Percentiles rank a stretch among this genome's conserved stretches.
Conservation (phyloP, 2,888 invertebrate genomes). For the Patella ulyssiponensis region DNA sequence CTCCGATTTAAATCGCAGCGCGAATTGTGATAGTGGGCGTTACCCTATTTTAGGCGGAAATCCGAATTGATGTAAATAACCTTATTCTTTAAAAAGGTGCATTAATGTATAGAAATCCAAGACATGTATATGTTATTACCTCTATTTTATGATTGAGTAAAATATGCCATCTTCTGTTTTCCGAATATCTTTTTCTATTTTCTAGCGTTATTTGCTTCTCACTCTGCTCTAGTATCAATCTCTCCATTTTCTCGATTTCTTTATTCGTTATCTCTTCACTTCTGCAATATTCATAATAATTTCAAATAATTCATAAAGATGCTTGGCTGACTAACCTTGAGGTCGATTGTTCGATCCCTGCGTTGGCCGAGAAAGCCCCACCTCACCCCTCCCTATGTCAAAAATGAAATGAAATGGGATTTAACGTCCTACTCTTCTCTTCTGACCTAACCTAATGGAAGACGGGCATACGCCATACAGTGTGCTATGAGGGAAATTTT, state of each 20-base stretch:
- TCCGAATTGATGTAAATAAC: too few relatives aligned
- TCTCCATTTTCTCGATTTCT: slow-evolving; percentile 17
- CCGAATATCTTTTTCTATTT: background rate
- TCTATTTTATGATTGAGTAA: slow-evolving; percentile 10
- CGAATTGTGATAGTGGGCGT: too few relatives aligned
- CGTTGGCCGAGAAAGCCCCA: background rate
- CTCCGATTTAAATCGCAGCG: too few relatives aligned
- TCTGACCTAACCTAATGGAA: too few relatives aligned
- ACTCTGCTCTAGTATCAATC: slow-evolving; percentile 4
- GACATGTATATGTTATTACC: background rate
- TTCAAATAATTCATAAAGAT: background rate
- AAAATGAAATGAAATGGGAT: too few relatives aligned
- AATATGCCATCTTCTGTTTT: slow-evolving; percentile 9
- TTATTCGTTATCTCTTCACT: slow-evolving; percentile 4
- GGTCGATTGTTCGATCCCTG: background rate
- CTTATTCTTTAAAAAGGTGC: too few relatives aligned
- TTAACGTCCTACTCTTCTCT: too few relatives aligned
- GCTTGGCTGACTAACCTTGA: background rate
- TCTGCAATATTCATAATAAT: background rate
- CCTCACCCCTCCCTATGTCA: too few relatives aligned
- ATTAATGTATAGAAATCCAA: too few relatives aligned
- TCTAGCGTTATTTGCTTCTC: background rate
- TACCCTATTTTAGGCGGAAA: too few relatives aligned
- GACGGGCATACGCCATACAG: too few relatives aligned
- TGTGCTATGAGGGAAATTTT: too few relatives aligned